Conservation (phyloP, 37 sponge, comb jelly and placozoan species). For the Diacarnus erythraeanus region DNA sequence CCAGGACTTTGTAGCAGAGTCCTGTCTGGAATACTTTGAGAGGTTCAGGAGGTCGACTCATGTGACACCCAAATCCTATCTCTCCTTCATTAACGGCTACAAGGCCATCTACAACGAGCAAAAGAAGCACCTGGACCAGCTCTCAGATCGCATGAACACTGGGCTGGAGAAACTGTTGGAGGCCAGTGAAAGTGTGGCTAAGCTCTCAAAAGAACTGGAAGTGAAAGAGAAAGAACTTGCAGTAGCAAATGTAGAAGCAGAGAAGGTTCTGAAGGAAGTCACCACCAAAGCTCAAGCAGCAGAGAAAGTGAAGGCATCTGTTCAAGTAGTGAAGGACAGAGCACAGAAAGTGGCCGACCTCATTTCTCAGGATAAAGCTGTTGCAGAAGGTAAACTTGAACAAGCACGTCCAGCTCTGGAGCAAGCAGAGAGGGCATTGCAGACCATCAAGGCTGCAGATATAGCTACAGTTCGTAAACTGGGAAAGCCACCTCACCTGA, state of each 20-base stretch:
- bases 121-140: constrained; percentile 77
- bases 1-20: constrained; percentile 98
- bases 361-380: constrained; percentile 89
- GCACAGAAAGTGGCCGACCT: constrained; percentile 96
- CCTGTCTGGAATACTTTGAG: constrained; percentile 94
- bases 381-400: constrained; percentile 91
- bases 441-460: constrained; percentile 96
- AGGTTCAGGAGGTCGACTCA: constrained; percentile 94
- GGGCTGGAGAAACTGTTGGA: constrained; percentile 95
- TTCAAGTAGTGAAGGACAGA: constrained; percentile 98
- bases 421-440: constrained; percentile 95
- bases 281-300: constrained; percentile 97
- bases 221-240: constrained; percentile 96
- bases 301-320: constrained; percentile 96
- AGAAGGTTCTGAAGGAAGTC: constrained; percentile 92
- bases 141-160: constrained; percentile 92
- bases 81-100: constrained; percentile 95
- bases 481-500: constrained; percentile 98
- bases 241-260: constrained; percentile 89
- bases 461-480: constrained; percentile 98
- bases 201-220: constrained; percentile 87
- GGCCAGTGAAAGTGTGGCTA: constrained; percentile 85
- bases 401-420: constrained; percentile 93
- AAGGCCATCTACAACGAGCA: constrained; percentile 88
- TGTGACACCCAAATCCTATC: constrained; percentile 98